Evolutionary conservation across 2,888 invertebrate species (phyloP).

Genomic region (Standfussiana lucernea): DNA sequence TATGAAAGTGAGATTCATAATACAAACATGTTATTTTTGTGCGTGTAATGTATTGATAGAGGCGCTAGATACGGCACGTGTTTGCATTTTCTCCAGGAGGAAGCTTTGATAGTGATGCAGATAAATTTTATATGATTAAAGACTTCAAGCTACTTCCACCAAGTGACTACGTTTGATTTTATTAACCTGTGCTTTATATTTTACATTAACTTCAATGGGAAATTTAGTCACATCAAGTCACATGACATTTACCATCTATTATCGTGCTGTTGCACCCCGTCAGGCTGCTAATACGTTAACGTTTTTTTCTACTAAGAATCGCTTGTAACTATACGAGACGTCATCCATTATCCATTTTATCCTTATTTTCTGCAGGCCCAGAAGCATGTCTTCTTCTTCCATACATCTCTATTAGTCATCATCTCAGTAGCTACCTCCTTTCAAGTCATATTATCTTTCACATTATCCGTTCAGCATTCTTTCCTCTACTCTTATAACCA

Average conservation of each 20-base stretch:
- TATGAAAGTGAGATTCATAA: constrained; percentile 76
- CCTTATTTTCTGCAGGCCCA: background rate
- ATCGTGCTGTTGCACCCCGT: background rate
- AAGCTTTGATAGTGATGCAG: background rate
- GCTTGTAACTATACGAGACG: background rate
- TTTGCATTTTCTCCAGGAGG: constrained; percentile 46
- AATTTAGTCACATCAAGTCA: background rate
- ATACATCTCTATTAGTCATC: background rate
- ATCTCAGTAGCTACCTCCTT: background rate
- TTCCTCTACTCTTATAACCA: background rate
- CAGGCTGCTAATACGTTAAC: background rate
- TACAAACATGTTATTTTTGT: constrained; percentile 67
- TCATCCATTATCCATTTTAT: background rate
- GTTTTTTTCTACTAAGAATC: background rate
- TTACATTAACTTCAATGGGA: background rate
- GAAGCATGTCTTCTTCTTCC: background rate
- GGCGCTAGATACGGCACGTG: constrained; percentile 44
- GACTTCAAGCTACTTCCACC: background rate
- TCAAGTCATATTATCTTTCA: background rate
- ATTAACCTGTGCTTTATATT: background rate
- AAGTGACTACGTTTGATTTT: background rate
- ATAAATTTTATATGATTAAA: constrained; percentile 1
- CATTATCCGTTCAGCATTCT: background rate
- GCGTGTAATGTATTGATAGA: constrained; percentile 57
- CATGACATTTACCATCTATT: background rate